A percentile compares a stretch with the other conserved stretches of the same genome.
Conservation (phyloP, 1,140 invertebrate genomes). For the Aphelenchoides besseyi region DNA sequence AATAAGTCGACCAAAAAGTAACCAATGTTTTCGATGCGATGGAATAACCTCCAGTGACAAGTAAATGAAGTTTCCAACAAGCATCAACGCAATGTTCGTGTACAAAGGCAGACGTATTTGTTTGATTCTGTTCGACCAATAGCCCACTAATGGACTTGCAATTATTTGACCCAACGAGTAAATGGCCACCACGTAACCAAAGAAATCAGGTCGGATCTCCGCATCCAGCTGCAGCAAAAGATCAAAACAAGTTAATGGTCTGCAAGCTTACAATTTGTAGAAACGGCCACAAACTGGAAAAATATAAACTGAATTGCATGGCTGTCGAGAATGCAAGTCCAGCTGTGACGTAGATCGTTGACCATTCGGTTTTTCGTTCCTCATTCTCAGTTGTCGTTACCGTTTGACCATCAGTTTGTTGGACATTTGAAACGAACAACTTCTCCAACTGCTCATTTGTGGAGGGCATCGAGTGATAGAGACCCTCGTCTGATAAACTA, state of each 20-base stretch:
- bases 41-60: conserved; percentile 58
- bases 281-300: conserved; percentile 13
- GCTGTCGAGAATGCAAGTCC: conserved; percentile 6
- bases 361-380: conserved; percentile 9
- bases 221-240: conserved; percentile 62
- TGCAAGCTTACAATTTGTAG: conserved; percentile 10
- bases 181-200: conserved; percentile 64
- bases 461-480: too few species aligned
- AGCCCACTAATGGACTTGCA: conserved; percentile 64
- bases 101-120: conserved; percentile 62
- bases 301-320: conserved; percentile 15
- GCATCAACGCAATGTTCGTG: conserved; percentile 61
- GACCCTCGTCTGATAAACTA: too few species aligned
- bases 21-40: conserved; percentile 21
- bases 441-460: background rate
- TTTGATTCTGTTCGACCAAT: conserved; percentile 59
- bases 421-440: background rate
- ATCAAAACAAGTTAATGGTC: background rate
- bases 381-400: background rate
- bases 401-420: background rate
- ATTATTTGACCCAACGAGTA: conserved; percentile 65
- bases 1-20: conserved; percentile 38
- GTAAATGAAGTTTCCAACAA: conserved; percentile 64
- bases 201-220: conserved; percentile 58
- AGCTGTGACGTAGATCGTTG: conserved; percentile 18